phyloP scores from a whole-genome alignment of 1,140 invertebrate genomes.

The Dolichoris vasculosae region DNA sequence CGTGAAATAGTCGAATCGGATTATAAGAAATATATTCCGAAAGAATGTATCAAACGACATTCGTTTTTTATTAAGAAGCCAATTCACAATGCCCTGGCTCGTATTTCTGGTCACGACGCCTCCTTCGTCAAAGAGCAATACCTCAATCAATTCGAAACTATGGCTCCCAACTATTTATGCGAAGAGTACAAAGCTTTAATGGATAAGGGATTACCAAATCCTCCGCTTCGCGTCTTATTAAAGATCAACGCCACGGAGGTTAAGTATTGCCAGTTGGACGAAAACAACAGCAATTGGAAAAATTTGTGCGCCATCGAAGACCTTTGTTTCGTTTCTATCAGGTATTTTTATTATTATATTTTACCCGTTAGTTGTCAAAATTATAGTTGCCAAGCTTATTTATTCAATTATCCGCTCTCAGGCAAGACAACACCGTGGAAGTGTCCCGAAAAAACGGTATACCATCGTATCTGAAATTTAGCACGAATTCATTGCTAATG shows the following conservation, averaged over 20 bases:
- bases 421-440: slow-evolving; percentile 82
- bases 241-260: slow-evolving; percentile 79
- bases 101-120: slow-evolving; percentile 78
- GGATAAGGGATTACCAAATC: slow-evolving; percentile 73
- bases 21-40: slow-evolving; percentile 88
- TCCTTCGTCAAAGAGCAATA: slow-evolving; percentile 85
- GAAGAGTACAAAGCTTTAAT: slow-evolving; percentile 84
- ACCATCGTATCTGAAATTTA: slow-evolving; percentile 84
- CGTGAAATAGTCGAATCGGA: slow-evolving; percentile 81
- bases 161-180: slow-evolving; percentile 87
- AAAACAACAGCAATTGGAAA: slow-evolving; percentile 75
- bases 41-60: slow-evolving; percentile 83
- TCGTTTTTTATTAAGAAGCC: slow-evolving; percentile 84
- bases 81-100: slow-evolving; percentile 80
- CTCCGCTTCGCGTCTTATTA: slow-evolving; percentile 71
- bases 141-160: slow-evolving; percentile 82
- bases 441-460: slow-evolving; percentile 86
- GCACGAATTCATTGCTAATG: slow-evolving; percentile 76
- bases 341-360: slow-evolving; percentile 61
- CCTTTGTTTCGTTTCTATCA: slow-evolving; percentile 84
- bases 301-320: slow-evolving; percentile 88
- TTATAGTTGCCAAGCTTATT: not conserved
- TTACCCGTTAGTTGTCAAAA: not conserved
- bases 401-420: slow-evolving; percentile 40
- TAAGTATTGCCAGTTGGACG: slow-evolving; percentile 80